Base-by-base conservation (phyloP, 2,888 invertebrate genomes). In the Heliconius cydno region DNA sequence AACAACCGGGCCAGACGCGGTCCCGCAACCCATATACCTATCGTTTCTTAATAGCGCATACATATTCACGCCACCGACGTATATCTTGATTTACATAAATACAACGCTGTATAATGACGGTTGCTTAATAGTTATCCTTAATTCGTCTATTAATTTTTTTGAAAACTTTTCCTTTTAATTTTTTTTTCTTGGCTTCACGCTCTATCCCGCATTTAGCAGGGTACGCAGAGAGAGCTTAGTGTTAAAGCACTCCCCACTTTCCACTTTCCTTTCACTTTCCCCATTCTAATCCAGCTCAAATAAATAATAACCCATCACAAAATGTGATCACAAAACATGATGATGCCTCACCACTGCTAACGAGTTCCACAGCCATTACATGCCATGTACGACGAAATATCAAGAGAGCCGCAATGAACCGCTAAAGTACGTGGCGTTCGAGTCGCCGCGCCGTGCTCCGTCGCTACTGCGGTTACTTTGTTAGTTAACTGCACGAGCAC, bases 1-100 rank as follows among this genome's bases (percentile, higher is more conserved):
- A 93, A 6, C 30, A 94, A 34, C 34, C 52, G 52, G 52, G 52
- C 83, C 82, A 83, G 82, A 89, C 90, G 88, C 86, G 41, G 83
- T 87, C 85, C 88, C 86, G 89, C 89, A 88, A 87, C 88, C 52
- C 87, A 84, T 89, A 88, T 30, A 30, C 84, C 83, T 83, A 83
- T 85, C 84, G 85, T 86, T 87, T 85, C 85, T 86, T 87, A 87
- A 86, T 88, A 87, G 86, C 83, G 46, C 84, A 63, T 74, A 60
- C 76, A 78, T 74, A 71, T 79, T 77, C 81, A 80, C 73, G 76
- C 22, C 52, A 78, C 38, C 70, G 41, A 75, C 46, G 67, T 66
- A 67, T 76, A 72, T 78, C 79, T 79, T 65, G 67, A 79, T 81
- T 81, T 77, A 78, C 77, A 79, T 76, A 79, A 66, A 70, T 19